phyloP scores from a whole-genome alignment of 2,888 invertebrate genomes.

The Cosmia trapezina region DNA sequence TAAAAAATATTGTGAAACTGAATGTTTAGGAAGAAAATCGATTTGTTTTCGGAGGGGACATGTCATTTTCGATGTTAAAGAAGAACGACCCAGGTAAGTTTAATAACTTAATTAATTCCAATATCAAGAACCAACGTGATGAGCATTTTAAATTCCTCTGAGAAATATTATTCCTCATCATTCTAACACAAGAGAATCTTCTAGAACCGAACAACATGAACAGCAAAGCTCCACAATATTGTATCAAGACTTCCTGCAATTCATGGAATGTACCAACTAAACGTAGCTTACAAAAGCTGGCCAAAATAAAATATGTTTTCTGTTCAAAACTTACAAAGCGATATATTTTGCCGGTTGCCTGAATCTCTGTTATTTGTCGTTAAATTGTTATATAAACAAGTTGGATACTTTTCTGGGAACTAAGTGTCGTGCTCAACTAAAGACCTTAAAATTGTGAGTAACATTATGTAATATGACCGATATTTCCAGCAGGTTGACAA shows the following conservation, averaged over 20 bases:
- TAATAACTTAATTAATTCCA: not conserved
- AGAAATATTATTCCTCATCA: no score
- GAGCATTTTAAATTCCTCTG: no score
- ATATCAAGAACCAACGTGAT: not conserved
- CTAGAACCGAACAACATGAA: not conserved
- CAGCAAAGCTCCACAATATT: slow-evolving; percentile 23
- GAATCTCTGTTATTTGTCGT: slow-evolving; percentile 24
- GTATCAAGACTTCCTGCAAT: slow-evolving; percentile 36
- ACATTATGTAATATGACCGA: not conserved
- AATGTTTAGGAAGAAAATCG: no score
- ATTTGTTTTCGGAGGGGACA: no score
- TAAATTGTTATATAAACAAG: slow-evolving; percentile 5
- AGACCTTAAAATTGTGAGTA: not conserved
- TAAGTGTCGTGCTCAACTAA: slow-evolving; percentile 13
- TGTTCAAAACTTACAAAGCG: slow-evolving; percentile 42
- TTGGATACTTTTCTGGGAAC: slow-evolving; percentile 13
- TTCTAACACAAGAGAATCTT: slow-evolving; percentile 6
- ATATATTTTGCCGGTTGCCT: slow-evolving; percentile 24
- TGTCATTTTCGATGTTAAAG: no score
- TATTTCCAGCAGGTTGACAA: not conserved
- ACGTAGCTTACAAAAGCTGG: slow-evolving; percentile 9
- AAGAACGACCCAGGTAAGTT: no score
- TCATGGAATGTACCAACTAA: slow-evolving; percentile 20
- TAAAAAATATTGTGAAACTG: no score
- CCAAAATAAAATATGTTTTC: slow-evolving; percentile 47